These are phyloP conservation scores for Dryocosmus kuriphilus DNA, from an alignment of 2,888 invertebrate genomes.

Conservation along the genomic window DNA sequence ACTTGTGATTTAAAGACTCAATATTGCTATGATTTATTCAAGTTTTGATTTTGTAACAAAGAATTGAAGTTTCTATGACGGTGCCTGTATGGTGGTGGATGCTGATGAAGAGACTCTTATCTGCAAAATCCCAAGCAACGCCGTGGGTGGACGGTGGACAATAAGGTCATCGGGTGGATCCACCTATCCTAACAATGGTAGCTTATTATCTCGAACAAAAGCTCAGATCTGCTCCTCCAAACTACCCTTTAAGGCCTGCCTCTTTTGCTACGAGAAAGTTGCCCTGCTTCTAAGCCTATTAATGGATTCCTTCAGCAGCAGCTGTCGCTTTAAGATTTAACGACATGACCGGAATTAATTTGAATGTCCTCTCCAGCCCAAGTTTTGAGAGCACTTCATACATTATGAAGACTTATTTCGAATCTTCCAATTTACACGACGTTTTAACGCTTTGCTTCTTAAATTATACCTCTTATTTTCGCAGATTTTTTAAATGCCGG, in stretches of 20 bases:
- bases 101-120: slow-evolving; percentile 59
- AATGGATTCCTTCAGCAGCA: slow-evolving; percentile 75
- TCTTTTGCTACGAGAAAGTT: slow-evolving; percentile 58
- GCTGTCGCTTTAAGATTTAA: slow-evolving; percentile 75
- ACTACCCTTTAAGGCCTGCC: slow-evolving; percentile 50
- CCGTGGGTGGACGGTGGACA: slow-evolving; percentile 63
- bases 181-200: slow-evolving; percentile 71
- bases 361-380: slow-evolving; percentile 23
- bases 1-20: background rate
- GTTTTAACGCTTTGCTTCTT: background rate
- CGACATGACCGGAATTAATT: slow-evolving; percentile 70
- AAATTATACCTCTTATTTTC: too few relatives aligned
- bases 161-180: slow-evolving; percentile 66
- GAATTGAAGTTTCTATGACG: slow-evolving; percentile 23
- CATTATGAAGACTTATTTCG: slow-evolving; percentile 39
- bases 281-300: slow-evolving; percentile 67
- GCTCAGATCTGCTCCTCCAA: slow-evolving; percentile 62
- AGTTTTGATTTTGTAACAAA: background rate
- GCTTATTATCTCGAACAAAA: slow-evolving; percentile 76
- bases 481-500: too few relatives aligned
- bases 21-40: background rate
- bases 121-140: slow-evolving; percentile 62
- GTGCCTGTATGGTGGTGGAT: slow-evolving; percentile 52
- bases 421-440: background rate
- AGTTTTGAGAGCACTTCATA: slow-evolving; percentile 49